Conservation (phyloP, 2,113 vertebrate genomes). For the Chionodraco myersi region DNA sequence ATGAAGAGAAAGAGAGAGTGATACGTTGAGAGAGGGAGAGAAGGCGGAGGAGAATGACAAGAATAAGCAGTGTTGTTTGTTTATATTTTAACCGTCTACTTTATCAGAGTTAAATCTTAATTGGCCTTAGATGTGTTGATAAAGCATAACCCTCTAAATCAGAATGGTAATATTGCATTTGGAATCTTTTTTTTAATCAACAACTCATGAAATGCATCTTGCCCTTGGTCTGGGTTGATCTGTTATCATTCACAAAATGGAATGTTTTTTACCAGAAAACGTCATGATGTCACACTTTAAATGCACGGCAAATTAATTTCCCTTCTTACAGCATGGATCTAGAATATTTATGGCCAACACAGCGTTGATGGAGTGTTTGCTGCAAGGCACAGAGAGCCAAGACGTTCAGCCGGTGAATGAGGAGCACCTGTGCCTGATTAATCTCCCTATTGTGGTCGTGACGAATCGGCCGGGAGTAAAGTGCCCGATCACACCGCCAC, state of each 20-base stretch:
- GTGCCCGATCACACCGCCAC: slow-evolving; percentile 43
- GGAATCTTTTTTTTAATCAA: slow-evolving; percentile 51
- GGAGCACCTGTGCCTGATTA: slow-evolving; percentile 76
- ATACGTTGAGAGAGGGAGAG: not conserved
- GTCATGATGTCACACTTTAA: slow-evolving; percentile 64
- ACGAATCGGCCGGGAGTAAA: slow-evolving; percentile 48
- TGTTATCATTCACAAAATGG: slow-evolving; percentile 65
- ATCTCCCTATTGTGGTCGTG: slow-evolving; percentile 61
- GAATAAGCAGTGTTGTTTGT: not conserved
- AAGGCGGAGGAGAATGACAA: not conserved
- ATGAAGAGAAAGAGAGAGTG: slow-evolving; percentile 1
- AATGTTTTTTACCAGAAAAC: slow-evolving; percentile 68
- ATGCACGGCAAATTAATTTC: slow-evolving; percentile 61
- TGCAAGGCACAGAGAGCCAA: slow-evolving; percentile 54
- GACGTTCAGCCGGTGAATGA: slow-evolving; percentile 63
- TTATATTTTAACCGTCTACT: not conserved
- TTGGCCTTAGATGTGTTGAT: slow-evolving; percentile 2
- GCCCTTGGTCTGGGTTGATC: slow-evolving; percentile 23
- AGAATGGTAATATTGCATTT: not conserved
- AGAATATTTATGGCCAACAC: slow-evolving; percentile 67
- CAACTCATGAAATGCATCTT: not conserved
- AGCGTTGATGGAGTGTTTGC: slow-evolving; percentile 68
- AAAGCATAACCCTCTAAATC: slow-evolving; percentile 25
- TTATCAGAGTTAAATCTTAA: slow-evolving; percentile 1
- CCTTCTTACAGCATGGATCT: slow-evolving; percentile 47